Evolutionary conservation across 2,888 invertebrate species (phyloP).

Genomic region (Volucella inanis): DNA sequence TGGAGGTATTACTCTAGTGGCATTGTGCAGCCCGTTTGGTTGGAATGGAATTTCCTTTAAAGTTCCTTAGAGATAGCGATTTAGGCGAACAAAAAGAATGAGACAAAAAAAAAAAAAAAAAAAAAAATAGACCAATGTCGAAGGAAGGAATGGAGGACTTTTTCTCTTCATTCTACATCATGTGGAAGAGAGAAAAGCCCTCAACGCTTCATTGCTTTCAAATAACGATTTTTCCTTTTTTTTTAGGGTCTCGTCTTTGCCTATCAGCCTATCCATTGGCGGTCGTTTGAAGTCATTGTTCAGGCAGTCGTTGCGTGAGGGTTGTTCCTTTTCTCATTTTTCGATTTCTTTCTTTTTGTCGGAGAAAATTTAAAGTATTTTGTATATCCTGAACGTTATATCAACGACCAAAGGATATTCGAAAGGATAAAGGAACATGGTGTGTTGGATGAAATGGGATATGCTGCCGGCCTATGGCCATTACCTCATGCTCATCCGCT

Average conservation of each 20-base stretch:
- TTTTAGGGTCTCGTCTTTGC: constrained; percentile 52
- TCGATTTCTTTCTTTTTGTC: background rate
- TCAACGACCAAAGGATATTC: constrained; percentile 68
- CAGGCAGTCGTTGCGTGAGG: constrained; percentile 54
- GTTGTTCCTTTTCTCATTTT: background rate
- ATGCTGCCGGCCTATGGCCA: constrained; percentile 50
- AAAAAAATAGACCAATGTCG: constrained; percentile 46
- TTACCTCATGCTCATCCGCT: constrained; percentile 48
- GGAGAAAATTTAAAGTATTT: constrained; percentile 59
- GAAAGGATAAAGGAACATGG: constrained; percentile 65
- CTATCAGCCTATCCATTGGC: constrained; percentile 68
- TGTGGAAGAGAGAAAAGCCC: constrained; percentile 65
- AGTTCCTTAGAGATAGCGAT: constrained; percentile 55
- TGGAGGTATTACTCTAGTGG: constrained; percentile 22
- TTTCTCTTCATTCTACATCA: constrained; percentile 44
- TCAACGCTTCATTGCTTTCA: constrained; percentile 71
- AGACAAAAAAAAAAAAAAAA: background rate
- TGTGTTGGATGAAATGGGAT: constrained; percentile 51
- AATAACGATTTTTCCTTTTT: constrained; percentile 47
- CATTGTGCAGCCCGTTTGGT: constrained; percentile 42
- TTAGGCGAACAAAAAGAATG: background rate
- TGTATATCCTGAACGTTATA: constrained; percentile 61
- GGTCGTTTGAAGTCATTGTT: constrained; percentile 73
- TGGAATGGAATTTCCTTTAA: constrained; percentile 60
- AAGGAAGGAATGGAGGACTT: constrained; percentile 44